A percentile compares a stretch with the other conserved stretches of the same genome.
Evolutionary conservation across 1,140 invertebrate species (phyloP).

Genomic region (Drosophila eugracilis): DNA sequence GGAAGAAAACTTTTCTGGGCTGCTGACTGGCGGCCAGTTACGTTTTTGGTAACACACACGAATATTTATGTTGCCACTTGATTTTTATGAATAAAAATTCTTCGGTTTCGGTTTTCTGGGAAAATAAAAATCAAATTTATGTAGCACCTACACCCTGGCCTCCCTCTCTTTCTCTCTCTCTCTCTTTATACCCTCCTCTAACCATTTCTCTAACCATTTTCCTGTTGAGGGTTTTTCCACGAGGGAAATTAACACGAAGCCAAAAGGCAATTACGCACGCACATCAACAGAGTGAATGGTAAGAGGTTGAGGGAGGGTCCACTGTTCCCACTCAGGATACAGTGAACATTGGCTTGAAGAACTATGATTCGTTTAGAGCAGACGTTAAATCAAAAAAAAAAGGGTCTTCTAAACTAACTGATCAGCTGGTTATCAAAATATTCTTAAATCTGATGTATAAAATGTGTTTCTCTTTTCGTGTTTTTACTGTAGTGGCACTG

Average conservation of each 20-base stretch:
- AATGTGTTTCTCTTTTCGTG: not conserved
- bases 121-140: conserved; percentile 82
- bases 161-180: no score
- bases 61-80: conserved; percentile 70
- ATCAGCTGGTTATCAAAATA: not conserved
- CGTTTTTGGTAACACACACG: conserved; percentile 69
- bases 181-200: no score
- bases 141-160: conserved; percentile 63
- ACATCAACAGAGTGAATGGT: conserved; percentile 23
- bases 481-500: conserved; percentile 20
- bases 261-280: conserved; percentile 74
- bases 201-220: conserved; percentile 21
- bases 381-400: no score
- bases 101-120: conserved; percentile 52
- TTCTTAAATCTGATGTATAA: not conserved
- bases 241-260: conserved; percentile 48
- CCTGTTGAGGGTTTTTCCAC: conserved; percentile 44
- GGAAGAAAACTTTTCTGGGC: no score
- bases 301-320: conserved; percentile 11
- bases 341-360: conserved; percentile 12
- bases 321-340: conserved; percentile 17
- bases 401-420: no score
- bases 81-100: conserved; percentile 79
- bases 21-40: no score
- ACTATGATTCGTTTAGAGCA: no score